A percentile compares a stretch with the other conserved stretches of the same genome.
Evolutionary conservation across 2,113 vertebrate genomes (phyloP).

Genomic region (Lophius piscatorius): DNA sequence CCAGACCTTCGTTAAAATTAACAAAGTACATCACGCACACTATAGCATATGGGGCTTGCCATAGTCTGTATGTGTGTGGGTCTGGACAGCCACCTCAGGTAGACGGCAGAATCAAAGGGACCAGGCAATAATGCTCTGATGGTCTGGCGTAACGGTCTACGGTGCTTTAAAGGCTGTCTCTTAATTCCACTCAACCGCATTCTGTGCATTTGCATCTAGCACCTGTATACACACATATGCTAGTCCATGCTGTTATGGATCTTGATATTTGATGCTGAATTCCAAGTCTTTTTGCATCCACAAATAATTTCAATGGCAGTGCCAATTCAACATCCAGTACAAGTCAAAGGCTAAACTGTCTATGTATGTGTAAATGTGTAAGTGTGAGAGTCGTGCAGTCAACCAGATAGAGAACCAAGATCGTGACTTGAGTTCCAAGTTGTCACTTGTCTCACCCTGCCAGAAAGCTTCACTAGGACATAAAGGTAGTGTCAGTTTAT

Average conservation of each 20-base stretch:
- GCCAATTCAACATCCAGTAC: conserved; percentile 45
- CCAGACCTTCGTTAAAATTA: too few species aligned
- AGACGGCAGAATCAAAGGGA: conserved; percentile 24
- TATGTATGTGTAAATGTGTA: conserved; percentile 25
- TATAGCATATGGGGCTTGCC: too few species aligned
- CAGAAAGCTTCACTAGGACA: conserved; percentile 43
- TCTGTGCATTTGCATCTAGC: conserved; percentile 25
- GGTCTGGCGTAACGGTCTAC: conserved; percentile 17
- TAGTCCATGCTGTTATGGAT: background rate
- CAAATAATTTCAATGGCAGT: conserved; percentile 36
- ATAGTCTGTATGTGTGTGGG: background rate
- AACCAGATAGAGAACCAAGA: conserved; percentile 32
- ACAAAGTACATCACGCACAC: too few species aligned
- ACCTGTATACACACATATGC: conserved; percentile 16
- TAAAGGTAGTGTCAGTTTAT: conserved; percentile 45
- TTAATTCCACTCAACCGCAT: conserved; percentile 29
- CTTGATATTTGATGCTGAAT: too few species aligned
- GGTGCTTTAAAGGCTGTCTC: conserved; percentile 10
- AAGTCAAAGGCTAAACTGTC: conserved; percentile 41
- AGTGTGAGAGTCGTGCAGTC: conserved; percentile 24
- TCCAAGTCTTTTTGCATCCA: conserved; percentile 29
- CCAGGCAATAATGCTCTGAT: background rate
- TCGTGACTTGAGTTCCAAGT: conserved; percentile 51
- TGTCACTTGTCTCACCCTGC: conserved; percentile 7
- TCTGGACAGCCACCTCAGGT: background rate